A percentile compares a stretch with the other conserved stretches of the same genome.
Conservation (phyloP, 2,888 invertebrate species). For the Drosophila anceps region DNA sequence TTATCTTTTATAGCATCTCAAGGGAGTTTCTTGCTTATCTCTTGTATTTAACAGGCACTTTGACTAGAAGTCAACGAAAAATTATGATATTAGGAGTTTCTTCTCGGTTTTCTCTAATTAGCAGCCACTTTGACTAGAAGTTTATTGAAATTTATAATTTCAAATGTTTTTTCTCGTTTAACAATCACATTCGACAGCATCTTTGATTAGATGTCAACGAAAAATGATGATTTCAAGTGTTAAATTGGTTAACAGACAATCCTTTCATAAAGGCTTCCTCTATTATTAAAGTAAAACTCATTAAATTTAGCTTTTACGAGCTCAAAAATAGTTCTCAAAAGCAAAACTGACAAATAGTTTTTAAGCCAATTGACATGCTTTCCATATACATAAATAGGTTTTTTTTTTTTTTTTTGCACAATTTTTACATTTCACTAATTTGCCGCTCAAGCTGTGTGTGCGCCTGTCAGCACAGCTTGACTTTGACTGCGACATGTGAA, state of each 20-base stretch:
- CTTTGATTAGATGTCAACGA: background rate
- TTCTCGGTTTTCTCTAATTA: no score
- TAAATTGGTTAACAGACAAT: background rate
- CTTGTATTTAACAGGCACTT: background rate
- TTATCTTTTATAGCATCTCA: background rate
- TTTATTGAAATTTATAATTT: background rate
- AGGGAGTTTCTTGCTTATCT: background rate
- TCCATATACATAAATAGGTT: background rate
- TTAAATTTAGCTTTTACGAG: no score
- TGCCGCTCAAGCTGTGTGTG: background rate
- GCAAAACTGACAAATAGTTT: background rate
- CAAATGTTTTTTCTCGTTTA: no score
- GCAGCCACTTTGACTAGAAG: background rate
- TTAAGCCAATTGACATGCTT: background rate
- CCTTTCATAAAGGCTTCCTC: background rate
- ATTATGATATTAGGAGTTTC: no score
- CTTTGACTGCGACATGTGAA: constrained; percentile 1
- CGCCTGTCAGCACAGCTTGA: background rate
- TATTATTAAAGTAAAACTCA: background rate
- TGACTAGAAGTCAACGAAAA: no score
- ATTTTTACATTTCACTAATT: background rate
- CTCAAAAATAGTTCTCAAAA: background rate
- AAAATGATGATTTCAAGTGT: no score
- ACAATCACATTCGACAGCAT: background rate
- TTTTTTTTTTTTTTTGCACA: background rate